Evolutionary conservation across 2,888 invertebrate species (phyloP).

Genomic region (Dascillus cervinus): DNA sequence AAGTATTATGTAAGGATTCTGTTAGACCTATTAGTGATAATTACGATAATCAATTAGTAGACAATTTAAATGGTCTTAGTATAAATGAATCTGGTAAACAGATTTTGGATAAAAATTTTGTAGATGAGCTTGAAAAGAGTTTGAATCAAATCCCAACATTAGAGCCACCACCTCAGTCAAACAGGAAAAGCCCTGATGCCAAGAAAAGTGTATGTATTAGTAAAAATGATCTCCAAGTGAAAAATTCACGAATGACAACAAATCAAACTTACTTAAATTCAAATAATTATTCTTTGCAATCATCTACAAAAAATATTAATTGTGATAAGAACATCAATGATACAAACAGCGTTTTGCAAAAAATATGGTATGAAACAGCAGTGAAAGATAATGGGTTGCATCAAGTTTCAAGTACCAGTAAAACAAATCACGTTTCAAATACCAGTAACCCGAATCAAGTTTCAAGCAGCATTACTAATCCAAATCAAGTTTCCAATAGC

Average conservation of each 20-base stretch:
- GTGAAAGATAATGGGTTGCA: conserved; percentile 19
- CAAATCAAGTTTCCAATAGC: conserved; percentile 9
- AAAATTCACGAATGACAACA: conserved; percentile 1
- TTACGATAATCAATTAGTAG: too few relatives aligned
- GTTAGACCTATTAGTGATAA: too few relatives aligned
- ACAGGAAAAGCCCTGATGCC: conserved; percentile 5
- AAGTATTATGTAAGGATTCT: too few relatives aligned
- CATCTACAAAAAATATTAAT: not conserved
- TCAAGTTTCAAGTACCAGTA: too few relatives aligned
- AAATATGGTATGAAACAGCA: conserved; percentile 46
- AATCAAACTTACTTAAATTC: conserved; percentile 3
- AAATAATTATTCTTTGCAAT: conserved; percentile 6
- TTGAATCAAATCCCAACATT: conserved; percentile 47
- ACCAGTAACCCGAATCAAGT: too few relatives aligned
- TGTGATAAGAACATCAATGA: conserved; percentile 12
- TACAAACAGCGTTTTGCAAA: conserved; percentile 39
- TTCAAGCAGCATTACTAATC: too few relatives aligned
- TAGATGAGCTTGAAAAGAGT: conserved; percentile 59
- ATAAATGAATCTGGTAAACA: too few relatives aligned
- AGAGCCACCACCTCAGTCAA: conserved; percentile 41
- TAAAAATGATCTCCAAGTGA: conserved; percentile 5
- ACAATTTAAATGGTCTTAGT: too few relatives aligned
- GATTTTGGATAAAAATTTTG: conserved; percentile 52
- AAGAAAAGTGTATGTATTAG: conserved; percentile 15
- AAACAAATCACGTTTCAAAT: too few relatives aligned